Conservation (phyloP, 1,140 invertebrate species). For the Schlechtendalia chinensis region DNA sequence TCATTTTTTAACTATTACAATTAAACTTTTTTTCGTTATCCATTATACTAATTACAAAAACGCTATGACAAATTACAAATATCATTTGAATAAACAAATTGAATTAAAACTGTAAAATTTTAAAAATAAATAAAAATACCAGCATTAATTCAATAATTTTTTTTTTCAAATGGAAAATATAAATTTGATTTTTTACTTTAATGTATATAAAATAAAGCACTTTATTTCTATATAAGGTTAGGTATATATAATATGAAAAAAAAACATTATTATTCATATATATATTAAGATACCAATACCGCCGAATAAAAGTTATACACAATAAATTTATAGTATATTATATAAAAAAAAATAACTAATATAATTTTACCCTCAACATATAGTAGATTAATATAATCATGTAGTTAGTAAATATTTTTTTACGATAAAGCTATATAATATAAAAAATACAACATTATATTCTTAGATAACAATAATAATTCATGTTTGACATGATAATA, state of each 20-base stretch:
- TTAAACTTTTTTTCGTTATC: too few species aligned
- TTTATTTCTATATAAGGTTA: neutral
- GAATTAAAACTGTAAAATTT: too few species aligned
- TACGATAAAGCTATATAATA: conserved; percentile 11
- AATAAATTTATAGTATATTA: conserved; percentile 1
- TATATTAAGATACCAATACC: conserved; percentile 29
- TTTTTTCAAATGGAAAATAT: neutral
- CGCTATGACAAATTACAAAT: too few species aligned
- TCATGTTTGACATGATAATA: conserved; percentile 21
- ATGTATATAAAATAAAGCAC: neutral
- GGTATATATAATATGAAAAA: neutral
- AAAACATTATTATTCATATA: neutral
- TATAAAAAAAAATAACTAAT: conserved; percentile 42
- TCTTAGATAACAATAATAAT: conserved; percentile 10
- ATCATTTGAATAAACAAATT: neutral
- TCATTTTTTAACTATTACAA: too few species aligned
- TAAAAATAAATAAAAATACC: too few species aligned
- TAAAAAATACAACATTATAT: conserved; percentile 37
- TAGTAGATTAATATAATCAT: conserved; percentile 39
- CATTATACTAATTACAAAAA: too few species aligned
- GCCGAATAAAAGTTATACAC: conserved; percentile 3
- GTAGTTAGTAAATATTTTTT: conserved; percentile 10
- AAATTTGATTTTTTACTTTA: neutral
- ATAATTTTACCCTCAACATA: conserved; percentile 36
- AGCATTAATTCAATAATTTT: neutral